Base-by-base conservation (phyloP, 2,113 vertebrate species). In the Saguinus midas region DNA sequence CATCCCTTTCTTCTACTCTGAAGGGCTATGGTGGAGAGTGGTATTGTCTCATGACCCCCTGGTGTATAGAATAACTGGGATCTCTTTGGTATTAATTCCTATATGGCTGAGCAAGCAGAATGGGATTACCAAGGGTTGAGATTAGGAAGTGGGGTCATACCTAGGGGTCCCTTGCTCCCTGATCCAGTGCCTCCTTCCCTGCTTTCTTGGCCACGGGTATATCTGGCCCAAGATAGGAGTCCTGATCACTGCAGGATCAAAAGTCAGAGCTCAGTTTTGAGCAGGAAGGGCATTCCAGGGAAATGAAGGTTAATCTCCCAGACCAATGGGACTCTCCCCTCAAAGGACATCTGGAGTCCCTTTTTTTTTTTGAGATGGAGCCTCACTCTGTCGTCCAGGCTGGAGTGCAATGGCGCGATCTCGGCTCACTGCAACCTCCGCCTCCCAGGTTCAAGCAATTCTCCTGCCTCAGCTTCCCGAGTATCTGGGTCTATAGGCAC, bases 261-360 rank as follows among this genome's bases (percentile, higher is more conserved):
- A 88, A 78, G 68, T 93, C 43, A 75, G 72, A 83, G 87, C 52
- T 90, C 27, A 72, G 37, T 48, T 78, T 64, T 48, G 57, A 81
- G 79, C 79, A 82, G 64, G 16, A 43, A 75, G n/a, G 80, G 32
- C 35, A 90, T 86, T 95, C 64, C 17, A 83, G 48, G 70, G 79
- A 97, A 45, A 96, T 50, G 58, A 93, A 87, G 58, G 48, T 83
- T 86, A 94, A 94, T 87, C 18, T n/a, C 88, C 55, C 18, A 45
- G 94, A 80, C 61, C 45, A 91, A 79, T 43, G 37, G 76, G 61
- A 90, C 87, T 96, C 57, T 95, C 89, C 90, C 35, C 81, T 79
- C 18, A 72, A 58, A 37, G 50, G 70, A 70, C 37, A 75, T 84
- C 81, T 78, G 27, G 27, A 64, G 27, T 64, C 61, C 27, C 61